Evolutionary conservation across 2,113 vertebrate species (phyloP), one percentile per base, ranked within the genome.

Genomic region (Litocranius walleri): DNA sequence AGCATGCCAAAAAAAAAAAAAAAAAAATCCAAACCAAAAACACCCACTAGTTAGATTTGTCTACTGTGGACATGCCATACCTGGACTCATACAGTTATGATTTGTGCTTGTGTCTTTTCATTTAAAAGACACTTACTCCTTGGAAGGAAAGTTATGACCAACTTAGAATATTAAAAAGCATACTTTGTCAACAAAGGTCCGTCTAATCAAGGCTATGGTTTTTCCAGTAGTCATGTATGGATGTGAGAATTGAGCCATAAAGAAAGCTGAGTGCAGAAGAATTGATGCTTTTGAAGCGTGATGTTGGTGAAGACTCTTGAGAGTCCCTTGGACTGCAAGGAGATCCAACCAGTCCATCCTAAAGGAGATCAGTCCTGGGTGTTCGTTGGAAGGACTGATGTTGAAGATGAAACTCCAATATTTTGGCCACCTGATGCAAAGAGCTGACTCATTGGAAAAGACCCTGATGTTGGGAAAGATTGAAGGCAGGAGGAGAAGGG

Each of bases 381-480:
- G 64, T 71, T 71, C 4, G 0, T 36, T 36, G 64, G 64, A 71
- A 71, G 64, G n/a, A 71, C n/a, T 36, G 17, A 71, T 71, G n/a
- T 5, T 71, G n/a, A 71, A 71, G 64, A 9, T 71, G n/a, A 21
- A 36, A 71, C 64, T 71, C n/a, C 17, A 71, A 6, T 11, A 36
- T 1, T 71, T 36, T 71, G n/a, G n/a, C 9, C 4, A 71, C 17
- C n/a, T 71, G 0, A 71, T 71, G n/a, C 0, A 0, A 71, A 71
- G n/a, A 71, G 19, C 2, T 71, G 67, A 40, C 67, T 71, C 19
- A 36, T 23, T 21, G 1, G 67, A 71, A 23, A 36, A 71, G 19
- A 12, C 19, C 9, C n/a, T 71, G 19, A 71, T 36, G n/a, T 3
- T 36, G n/a, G n/a, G n/a, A 6, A 5, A 5, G 67, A 71, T 6